phyloP scores from a whole-genome alignment of 2,888 invertebrate genomes.

The Eucera pruinosa region DNA sequence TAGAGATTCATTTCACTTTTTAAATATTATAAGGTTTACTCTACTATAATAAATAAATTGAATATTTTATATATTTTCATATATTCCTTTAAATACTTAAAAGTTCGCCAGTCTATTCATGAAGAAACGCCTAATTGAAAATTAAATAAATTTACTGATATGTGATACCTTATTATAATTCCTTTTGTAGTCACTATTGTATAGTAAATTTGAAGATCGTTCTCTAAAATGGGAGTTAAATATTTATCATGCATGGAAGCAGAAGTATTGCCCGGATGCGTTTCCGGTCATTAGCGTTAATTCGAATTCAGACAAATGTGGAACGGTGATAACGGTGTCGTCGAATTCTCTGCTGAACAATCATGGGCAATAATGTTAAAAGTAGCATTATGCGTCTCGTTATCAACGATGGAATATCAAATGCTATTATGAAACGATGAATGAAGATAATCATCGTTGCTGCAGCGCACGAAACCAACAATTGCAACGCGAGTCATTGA shows the following conservation, averaged over 20 bases:
- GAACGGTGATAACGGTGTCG: not conserved
- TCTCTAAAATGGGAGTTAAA: not conserved
- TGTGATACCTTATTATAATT: no score
- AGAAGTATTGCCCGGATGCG: constrained; percentile 56
- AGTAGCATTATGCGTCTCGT: not conserved
- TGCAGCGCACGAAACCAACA: not conserved
- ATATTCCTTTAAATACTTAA: no score
- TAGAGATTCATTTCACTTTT: no score
- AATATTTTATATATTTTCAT: no score
- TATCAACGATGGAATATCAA: constrained; percentile 25
- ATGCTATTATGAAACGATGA: constrained; percentile 2
- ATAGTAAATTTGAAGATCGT: not conserved
- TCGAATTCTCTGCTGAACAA: constrained; percentile 1
- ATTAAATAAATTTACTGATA: no score
- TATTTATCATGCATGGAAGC: constrained; percentile 29
- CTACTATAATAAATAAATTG: no score
- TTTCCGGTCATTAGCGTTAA: constrained; percentile 57
- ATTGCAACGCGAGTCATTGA: not conserved
- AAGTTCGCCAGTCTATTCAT: no score
- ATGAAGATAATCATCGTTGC: not conserved
- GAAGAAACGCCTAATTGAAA: no score
- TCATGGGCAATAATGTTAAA: no score
- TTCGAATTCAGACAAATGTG: constrained; percentile 33
- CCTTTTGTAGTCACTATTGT: no score
- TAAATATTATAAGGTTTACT: no score